Evolutionary conservation across 1,140 invertebrate species (phyloP), one percentile per base, ranked within the genome.

Genomic region (Bombus ignitus): DNA sequence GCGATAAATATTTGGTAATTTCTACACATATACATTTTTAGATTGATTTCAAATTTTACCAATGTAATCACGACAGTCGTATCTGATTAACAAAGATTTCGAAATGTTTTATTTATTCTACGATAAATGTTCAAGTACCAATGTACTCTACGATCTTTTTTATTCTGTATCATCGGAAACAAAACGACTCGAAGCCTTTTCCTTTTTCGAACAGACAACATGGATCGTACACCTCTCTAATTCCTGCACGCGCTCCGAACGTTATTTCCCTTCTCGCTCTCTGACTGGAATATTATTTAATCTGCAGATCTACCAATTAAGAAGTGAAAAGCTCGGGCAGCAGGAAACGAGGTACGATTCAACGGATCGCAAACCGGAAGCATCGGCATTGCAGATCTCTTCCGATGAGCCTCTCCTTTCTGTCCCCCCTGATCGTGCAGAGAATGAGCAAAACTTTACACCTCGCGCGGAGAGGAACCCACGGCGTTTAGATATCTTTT

Each of bases 321-420:
- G 87, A 88, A 89, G 89, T 85, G 85, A 92, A 87, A 91, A 86
- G 78, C 53, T 65, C 68, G 70, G 18, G n/a, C 2, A 59, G 25
- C 66, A 42, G 59, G 73, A 76, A 72, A 22, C 86, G 6, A 79
- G 77, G n/a, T 65, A 59, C 59, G 85, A 84, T 78, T 81, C 65
- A 73, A 39, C 39, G 68, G 44, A 44, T 74, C 39, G 86, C 70
- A 15, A 35, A 57, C 81, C 82, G 86, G 88, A 89, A 81, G 73
- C 78, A 4, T 44, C 9, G 25, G 22, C 37, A 25, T 39, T 25
- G 32, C 22, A n/a, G 57, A 47, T 66, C 71, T 39, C 44, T 37
- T 74, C 35, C 81, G 57, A 59, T 18, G 25, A 42, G 62, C 42
- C 22, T 70, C 28, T 66, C 77, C 12, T 37, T 32, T 82, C 65